phyloP scores from a whole-genome alignment of 2,797 vertebrate species.

The Oryzias sinensis region DNA sequence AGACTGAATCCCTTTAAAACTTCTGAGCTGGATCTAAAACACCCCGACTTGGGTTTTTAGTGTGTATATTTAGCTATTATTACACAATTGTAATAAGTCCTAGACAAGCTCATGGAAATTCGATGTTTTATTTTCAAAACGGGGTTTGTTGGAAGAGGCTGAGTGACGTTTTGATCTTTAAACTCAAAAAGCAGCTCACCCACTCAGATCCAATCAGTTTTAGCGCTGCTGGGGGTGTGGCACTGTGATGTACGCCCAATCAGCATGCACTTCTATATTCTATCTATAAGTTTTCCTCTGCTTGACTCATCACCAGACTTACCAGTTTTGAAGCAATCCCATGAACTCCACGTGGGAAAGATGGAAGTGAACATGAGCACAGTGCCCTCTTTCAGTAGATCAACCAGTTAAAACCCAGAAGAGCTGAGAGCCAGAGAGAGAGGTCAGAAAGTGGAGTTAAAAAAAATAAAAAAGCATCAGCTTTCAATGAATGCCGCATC shows the following conservation, averaged over 20 bases:
- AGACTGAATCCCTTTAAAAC: too few species aligned
- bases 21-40: too few species aligned
- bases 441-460: constrained; percentile 5
- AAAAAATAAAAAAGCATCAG: not conserved
- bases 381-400: not conserved
- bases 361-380: not conserved
- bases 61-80: too few species aligned
- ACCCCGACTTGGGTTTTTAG: too few species aligned
- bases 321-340: not conserved
- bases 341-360: not conserved
- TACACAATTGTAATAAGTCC: too few species aligned
- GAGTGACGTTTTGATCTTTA: not conserved
- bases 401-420: not conserved
- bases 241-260: not conserved
- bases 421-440: constrained; percentile 7
- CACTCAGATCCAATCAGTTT: not conserved
- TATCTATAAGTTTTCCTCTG: not conserved
- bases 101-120: not conserved
- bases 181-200: not conserved
- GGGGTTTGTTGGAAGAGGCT: not conserved
- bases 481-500: constrained; percentile 13
- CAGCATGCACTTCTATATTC: not conserved
- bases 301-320: not conserved
- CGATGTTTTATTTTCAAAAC: not conserved
- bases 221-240: not conserved